Evolutionary conservation across 2,797 vertebrate genomes (phyloP).

Genomic region (Champsocephalus gunnari): DNA sequence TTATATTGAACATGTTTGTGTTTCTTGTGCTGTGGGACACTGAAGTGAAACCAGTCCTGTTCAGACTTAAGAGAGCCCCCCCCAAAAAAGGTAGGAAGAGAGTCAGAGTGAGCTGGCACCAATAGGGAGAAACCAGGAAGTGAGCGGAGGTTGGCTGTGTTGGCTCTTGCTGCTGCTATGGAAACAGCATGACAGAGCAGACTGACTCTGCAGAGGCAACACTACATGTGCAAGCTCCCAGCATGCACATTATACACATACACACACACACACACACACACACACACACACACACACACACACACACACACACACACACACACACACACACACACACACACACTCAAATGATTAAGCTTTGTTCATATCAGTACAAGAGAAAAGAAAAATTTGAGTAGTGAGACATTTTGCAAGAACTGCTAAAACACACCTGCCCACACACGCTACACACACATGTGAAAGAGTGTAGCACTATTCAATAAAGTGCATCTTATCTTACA

Average conservation of each 20-base stretch:
- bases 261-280: slow-evolving; percentile 9
- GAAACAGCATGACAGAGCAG: slow-evolving; percentile 80
- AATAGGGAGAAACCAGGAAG: slow-evolving; percentile 67
- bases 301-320: not conserved
- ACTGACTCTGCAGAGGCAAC: slow-evolving; percentile 71
- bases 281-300: not conserved
- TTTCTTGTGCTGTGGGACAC: not conserved
- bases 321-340: slow-evolving; percentile 4
- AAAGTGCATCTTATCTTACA: not conserved
- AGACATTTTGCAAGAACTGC: slow-evolving; percentile 20
- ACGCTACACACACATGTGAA: slow-evolving; percentile 20
- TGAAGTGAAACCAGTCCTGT: slow-evolving; percentile 18
- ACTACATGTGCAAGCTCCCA: slow-evolving; percentile 41
- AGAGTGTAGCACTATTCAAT: not conserved
- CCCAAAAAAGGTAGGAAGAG: slow-evolving; percentile 18
- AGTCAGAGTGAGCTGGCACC: slow-evolving; percentile 50
- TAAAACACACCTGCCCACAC: slow-evolving; percentile 34
- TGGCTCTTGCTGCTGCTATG: slow-evolving; percentile 78
- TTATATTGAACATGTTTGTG: not conserved
- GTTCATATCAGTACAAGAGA: slow-evolving; percentile 2
- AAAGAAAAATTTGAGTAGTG: slow-evolving; percentile 8
- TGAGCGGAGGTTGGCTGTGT: slow-evolving; percentile 71
- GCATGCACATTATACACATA: too few relatives aligned
- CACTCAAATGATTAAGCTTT: slow-evolving; percentile 6
- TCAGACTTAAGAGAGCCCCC: slow-evolving; percentile 28